Conservation (phyloP, 2,113 vertebrate species). For the Neoarius graeffei region DNA sequence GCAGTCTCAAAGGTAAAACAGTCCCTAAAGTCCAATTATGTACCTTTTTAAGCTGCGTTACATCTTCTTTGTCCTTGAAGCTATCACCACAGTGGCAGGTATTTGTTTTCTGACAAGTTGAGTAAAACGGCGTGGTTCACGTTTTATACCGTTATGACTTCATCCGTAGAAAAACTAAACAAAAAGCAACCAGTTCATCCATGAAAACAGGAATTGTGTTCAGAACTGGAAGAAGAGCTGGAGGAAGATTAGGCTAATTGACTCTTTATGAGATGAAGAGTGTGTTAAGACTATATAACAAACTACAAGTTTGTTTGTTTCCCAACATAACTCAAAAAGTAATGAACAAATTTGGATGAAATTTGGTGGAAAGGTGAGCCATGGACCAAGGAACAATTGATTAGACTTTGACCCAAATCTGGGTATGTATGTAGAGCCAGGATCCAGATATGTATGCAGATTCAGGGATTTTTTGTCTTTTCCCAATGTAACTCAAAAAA, state of each 20-base stretch:
- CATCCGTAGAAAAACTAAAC: background rate
- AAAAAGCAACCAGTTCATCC: background rate
- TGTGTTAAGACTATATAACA: background rate
- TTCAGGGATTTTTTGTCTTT: no score
- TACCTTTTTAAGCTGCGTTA: background rate
- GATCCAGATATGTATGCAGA: no score
- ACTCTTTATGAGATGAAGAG: background rate
- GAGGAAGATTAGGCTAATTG: no score
- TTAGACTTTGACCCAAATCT: no score
- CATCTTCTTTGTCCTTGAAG: background rate
- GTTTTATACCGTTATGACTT: background rate
- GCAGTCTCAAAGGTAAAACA: background rate
- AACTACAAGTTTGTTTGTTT: background rate
- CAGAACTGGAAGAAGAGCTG: no score
- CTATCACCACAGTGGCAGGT: background rate
- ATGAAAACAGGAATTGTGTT: background rate
- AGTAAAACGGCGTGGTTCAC: background rate
- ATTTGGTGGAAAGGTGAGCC: no score
- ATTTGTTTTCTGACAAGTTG: conserved; percentile 2
- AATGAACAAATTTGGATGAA: no score
- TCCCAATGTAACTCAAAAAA: no score
- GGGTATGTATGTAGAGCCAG: no score
- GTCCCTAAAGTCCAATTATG: conserved; percentile 19
- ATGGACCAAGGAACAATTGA: no score
- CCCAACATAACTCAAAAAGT: no score